phyloP scores from a whole-genome alignment of 2,113 vertebrate genomes.

The Hippolais icterina region DNA sequence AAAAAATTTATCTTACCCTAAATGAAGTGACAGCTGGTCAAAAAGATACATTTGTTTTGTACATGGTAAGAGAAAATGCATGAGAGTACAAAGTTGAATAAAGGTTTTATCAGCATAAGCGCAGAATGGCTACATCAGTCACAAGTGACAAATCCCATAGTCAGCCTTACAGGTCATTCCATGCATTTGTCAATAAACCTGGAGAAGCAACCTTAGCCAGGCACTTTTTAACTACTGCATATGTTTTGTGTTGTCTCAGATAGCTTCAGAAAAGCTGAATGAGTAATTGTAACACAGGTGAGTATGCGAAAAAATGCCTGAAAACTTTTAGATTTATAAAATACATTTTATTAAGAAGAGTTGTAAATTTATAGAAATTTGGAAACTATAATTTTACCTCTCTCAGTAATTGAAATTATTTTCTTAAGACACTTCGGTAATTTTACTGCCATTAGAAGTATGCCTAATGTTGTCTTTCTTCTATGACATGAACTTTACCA shows the following conservation, averaged over 20 bases:
- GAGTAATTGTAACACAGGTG: not conserved
- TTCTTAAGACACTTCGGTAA: not conserved
- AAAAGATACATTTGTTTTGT: not conserved
- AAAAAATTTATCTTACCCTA: not conserved
- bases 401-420: not conserved
- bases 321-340: not conserved
- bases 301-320: not conserved
- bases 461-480: not conserved
- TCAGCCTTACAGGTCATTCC: not conserved
- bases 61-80: not conserved
- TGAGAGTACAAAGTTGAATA: not conserved
- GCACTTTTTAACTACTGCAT: not conserved
- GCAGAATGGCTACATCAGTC: not conserved
- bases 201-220: not conserved
- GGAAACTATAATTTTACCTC: not conserved
- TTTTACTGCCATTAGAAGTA: not conserved
- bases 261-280: not conserved
- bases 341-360: not conserved
- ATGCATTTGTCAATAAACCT: not conserved
- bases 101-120: not conserved
- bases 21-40: not conserved
- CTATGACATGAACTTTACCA: not conserved
- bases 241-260: not conserved
- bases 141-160: not conserved
- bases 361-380: not conserved